Conservation (phyloP, 2,797 vertebrate species). For the Pipistrellus pipistrellus region DNA sequence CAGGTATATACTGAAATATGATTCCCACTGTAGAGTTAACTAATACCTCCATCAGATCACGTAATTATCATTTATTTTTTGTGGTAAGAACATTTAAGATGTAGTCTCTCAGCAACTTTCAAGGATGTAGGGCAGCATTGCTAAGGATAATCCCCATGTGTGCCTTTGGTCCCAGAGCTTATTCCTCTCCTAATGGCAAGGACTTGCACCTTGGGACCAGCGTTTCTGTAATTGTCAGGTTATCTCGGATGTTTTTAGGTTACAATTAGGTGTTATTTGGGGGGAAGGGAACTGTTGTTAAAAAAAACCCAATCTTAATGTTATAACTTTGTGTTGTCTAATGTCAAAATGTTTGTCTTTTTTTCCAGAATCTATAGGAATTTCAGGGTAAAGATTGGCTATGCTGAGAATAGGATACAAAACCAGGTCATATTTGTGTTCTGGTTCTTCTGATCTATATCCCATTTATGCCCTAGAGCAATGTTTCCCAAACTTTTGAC, state of each 20-base stretch:
- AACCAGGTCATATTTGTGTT: background rate
- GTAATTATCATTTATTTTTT: background rate
- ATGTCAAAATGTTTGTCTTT: background rate
- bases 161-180: background rate
- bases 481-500: too few species aligned
- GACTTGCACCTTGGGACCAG: background rate
- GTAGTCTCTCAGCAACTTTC: background rate
- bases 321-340: background rate
- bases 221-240: background rate
- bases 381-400: background rate
- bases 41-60: background rate
- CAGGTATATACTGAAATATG: background rate
- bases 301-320: background rate
- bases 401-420: background rate
- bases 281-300: background rate
- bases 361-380: background rate
- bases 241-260: background rate
- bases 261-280: background rate
- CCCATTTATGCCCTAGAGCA: background rate
- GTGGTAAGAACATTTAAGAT: background rate
- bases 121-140: too few species aligned
- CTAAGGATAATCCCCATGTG: background rate
- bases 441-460: background rate
- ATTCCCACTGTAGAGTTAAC: background rate
- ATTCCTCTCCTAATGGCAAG: background rate